Base-by-base conservation (phyloP, 2,113 vertebrate species). In the Heteronetta atricapilla region DNA sequence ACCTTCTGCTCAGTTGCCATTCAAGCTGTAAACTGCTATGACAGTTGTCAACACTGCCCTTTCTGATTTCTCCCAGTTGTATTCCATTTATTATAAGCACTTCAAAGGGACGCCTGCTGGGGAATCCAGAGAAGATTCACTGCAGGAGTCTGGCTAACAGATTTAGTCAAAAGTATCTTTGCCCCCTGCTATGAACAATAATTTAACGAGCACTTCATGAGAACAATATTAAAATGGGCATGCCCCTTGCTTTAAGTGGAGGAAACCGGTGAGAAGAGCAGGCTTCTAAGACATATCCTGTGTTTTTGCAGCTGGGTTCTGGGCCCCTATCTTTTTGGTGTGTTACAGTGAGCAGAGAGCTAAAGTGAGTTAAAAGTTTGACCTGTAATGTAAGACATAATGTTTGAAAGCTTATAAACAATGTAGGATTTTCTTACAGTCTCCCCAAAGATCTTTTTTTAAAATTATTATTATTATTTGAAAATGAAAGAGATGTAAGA, bases 61-160 rank as follows among this genome's bases (percentile, higher is more conserved):
- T 96, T 98, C 96, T 97, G 97, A 97, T 97, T 96, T 97, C 87
- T 97, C 97, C 97, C 94, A 86, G 94, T 97, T 97, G 97, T 97
- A 93, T 92, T 97, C 95, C 95, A 94, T 97, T 98, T 97, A 96
- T 96, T 97, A 96, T 95, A 90, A 96, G 96, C 80, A 89, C 88
- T 96, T 98, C 97, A 97, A 97, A 98, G 91, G 96, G 95, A 90
- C 11, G 25, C 97, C 97, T 97, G 94, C 96, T 96, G 95, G 82
- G 94, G 93, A 93, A 94, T 92, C 78, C 94, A 94, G 94, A 97
- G 93, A 69, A 97, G 94, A 96, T 86, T 93, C 96, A 59, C 96
- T 85, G 82, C 95, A 80, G 92, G 96, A 91, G 95, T 82, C 96
- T 96, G 96, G 95, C 92, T 97, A 97, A 96, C 97, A 98, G 95